Evolutionary conservation across 2,888 invertebrate genomes (phyloP).

Genomic region (Aricia artaxerxes): DNA sequence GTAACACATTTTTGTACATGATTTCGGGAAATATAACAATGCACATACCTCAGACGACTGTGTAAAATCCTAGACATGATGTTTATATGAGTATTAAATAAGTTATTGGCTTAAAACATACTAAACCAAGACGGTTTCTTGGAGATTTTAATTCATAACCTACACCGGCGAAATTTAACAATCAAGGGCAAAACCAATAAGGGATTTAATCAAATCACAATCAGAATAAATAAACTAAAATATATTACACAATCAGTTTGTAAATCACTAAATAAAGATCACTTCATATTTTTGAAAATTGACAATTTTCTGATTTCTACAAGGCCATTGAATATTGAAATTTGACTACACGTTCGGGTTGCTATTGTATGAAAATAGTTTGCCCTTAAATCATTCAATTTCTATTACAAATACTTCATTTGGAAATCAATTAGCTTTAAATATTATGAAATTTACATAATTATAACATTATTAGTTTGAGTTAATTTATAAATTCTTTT

Average conservation of each 20-base stretch:
- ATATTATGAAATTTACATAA: neutral
- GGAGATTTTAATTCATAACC: constrained; percentile 65
- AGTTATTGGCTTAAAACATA: constrained; percentile 56
- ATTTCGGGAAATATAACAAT: neutral
- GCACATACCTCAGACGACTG: constrained; percentile 66
- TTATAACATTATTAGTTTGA: neutral
- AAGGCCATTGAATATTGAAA: constrained; percentile 46
- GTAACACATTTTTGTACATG: neutral
- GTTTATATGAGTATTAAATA: constrained; percentile 46
- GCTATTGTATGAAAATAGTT: neutral
- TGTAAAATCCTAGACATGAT: constrained; percentile 75
- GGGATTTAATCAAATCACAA: constrained; percentile 44
- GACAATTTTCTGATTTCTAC: constrained; percentile 56
- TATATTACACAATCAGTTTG: constrained; percentile 70
- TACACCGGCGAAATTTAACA: constrained; percentile 59
- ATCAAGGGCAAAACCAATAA: constrained; percentile 49
- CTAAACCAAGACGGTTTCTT: constrained; percentile 53
- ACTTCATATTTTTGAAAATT: constrained; percentile 67
- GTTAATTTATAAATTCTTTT: neutral
- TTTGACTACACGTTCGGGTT: neutral
- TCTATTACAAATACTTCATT: neutral
- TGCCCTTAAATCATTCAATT: neutral
- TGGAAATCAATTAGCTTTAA: neutral
- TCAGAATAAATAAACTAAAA: constrained; percentile 46
- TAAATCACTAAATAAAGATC: constrained; percentile 64